Evolutionary conservation across 2,888 invertebrate genomes (phyloP).

Genomic region (Meiosimyza decipiens): DNA sequence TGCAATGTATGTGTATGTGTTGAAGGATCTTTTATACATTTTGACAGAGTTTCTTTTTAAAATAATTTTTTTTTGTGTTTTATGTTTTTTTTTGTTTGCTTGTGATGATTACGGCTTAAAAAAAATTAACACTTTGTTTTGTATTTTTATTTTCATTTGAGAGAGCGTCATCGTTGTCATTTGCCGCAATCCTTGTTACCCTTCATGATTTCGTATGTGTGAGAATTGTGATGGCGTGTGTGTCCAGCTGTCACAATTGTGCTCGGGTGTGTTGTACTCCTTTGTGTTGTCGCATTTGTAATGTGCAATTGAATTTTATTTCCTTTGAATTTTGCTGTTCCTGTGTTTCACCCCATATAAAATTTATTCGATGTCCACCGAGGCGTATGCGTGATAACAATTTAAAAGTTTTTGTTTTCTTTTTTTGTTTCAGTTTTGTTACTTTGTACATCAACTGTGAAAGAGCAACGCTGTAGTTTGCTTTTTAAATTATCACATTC

Average conservation of each 20-base stretch:
- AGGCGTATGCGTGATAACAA: slow-evolving; percentile 8
- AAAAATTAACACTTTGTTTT: slow-evolving; percentile 27
- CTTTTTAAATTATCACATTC: too few relatives aligned
- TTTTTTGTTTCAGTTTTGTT: background rate
- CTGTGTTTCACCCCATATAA: background rate
- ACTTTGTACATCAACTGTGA: too few relatives aligned
- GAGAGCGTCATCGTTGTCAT: background rate
- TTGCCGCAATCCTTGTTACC: slow-evolving; percentile 4
- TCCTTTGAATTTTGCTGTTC: background rate
- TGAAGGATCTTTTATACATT: background rate
- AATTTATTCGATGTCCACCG: background rate
- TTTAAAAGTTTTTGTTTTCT: background rate
- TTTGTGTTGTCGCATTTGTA: background rate
- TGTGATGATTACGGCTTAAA: slow-evolving; percentile 15
- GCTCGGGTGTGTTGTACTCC: background rate
- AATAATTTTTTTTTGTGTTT: too few relatives aligned
- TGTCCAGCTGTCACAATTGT: background rate
- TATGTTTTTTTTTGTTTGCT: background rate
- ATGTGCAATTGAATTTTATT: slow-evolving; percentile 27
- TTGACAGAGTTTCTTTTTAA: background rate
- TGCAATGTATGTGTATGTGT: background rate
- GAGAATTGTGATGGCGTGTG: background rate
- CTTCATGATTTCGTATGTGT: background rate
- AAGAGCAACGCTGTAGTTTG: too few relatives aligned
- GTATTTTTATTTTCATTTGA: slow-evolving; percentile 8